Percentiles rank a stretch among this genome's conserved stretches.
These are phyloP conservation scores for Parnassius apollo DNA, from an alignment of 2,888 invertebrate species.

Conservation along the genomic window DNA sequence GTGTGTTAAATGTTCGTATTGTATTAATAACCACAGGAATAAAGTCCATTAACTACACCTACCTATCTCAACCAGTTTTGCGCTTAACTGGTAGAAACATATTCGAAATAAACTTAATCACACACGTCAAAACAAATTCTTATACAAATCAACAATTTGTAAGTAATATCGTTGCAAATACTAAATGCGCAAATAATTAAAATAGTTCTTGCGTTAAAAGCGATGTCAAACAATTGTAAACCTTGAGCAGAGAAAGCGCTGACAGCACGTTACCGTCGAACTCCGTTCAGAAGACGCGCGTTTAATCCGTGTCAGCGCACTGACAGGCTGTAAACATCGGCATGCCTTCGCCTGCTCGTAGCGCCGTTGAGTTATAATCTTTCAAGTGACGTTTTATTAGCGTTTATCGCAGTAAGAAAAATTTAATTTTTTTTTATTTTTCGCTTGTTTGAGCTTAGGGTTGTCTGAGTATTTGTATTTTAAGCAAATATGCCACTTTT, in stretches of 20 bases:
- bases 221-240: constrained; percentile 17
- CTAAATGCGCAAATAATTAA: constrained; percentile 11
- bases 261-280: constrained; percentile 19
- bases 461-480: too few species aligned
- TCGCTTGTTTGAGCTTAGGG: too few species aligned
- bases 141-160: constrained; percentile 1
- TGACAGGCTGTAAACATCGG: constrained; percentile 27
- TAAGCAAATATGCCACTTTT: too few species aligned
- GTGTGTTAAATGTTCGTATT: too few species aligned
- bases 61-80: too few species aligned
- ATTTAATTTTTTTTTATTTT: too few species aligned
- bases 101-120: neutral
- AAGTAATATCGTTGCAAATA: neutral
- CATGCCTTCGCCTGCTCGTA: constrained; percentile 15
- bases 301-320: constrained; percentile 23
- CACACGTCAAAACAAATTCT: neutral
- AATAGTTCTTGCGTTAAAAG: neutral
- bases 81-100: too few species aligned
- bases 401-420: constrained; percentile 5
- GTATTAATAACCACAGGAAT: too few species aligned
- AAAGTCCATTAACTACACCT: too few species aligned
- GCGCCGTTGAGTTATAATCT: constrained; percentile 20
- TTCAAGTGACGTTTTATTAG: constrained; percentile 15
- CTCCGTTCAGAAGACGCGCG: constrained; percentile 12
- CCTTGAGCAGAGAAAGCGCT: constrained; percentile 14